Base-by-base conservation (phyloP, 2,797 vertebrate genomes). In the Pangasius mekongensis region DNA sequence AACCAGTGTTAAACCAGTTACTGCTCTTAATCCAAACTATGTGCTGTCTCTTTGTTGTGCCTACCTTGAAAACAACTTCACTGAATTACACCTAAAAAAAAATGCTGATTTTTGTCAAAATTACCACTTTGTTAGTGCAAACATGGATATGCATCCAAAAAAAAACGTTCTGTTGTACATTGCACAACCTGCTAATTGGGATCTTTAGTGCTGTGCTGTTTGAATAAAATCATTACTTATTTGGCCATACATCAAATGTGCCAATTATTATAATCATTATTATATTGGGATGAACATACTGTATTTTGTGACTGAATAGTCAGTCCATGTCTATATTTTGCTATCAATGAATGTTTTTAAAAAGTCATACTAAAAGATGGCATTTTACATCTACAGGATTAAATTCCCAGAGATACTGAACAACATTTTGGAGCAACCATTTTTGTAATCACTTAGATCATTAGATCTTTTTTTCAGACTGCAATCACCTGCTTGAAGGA, bases 401-500 rank as follows among this genome's bases (percentile, higher is more conserved):
- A 77, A n/a, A 54, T 54, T n/a, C 13, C 24, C 22, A 76, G 13
- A 49, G 24, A 76, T 76, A n/a, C 5, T 73, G 8, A 43, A 43
- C 69, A 71, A 36, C 20, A 71, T 39, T 71, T 36, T 36, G 1
- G 9, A 5, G 22, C 43, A 84, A 54, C 11, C 16, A 16, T 33
- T 78, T 77, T 64, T 58, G 22, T n/a, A n/a, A 54, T 39, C 3
- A 33, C 9, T 54, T 78, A 47, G 27, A 30, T 54, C 24, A 54
- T n/a, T 76, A 8, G 47, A 52, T 54, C 1, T 4, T 56, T 22
- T 81, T 58, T 76, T 24, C 33, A 60, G 22, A 60, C 11, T 56
- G 0, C 86, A 62, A 39, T 62, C 66, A 99, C 99, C 99, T 97
- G 98, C 98, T 98, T 99, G 99, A 92, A 99, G 95, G 94, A 99